Conservation (phyloP, 2,113 vertebrate species). For the Xyrauchen texanus region DNA sequence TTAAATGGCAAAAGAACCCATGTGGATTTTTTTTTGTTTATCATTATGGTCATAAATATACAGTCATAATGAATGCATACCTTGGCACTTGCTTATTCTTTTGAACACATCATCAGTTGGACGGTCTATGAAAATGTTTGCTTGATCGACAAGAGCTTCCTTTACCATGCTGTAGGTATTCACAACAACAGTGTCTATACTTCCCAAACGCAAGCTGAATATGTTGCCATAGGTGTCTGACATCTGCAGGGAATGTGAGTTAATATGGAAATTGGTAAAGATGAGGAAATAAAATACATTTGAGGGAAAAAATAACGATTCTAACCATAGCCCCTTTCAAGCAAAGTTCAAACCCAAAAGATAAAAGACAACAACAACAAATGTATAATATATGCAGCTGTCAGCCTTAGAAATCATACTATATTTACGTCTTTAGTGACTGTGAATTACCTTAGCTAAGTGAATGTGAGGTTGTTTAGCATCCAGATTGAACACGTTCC, state of each 20-base stretch:
- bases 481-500: constrained; percentile 62
- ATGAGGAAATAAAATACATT: background rate
- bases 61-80: constrained; percentile 12
- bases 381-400: no score
- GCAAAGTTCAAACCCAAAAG: no score
- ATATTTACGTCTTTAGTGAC: no score
- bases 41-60: no score
- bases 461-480: constrained; percentile 56
- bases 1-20: no score
- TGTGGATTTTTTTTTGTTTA: no score
- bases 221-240: constrained; percentile 65
- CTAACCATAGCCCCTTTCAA: no score
- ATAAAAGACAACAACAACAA: no score
- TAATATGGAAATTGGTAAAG: background rate
- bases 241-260: constrained; percentile 53
- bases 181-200: rapidly evolving
- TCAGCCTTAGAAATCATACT: no score
- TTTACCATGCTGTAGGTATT: constrained; percentile 65
- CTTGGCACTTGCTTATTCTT: constrained; percentile 56
- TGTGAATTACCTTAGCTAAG: constrained; percentile 64
- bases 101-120: background rate
- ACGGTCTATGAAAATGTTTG: constrained; percentile 58
- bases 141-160: constrained; percentile 68
- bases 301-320: background rate
- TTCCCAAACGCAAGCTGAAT: background rate